These are phyloP conservation scores for Perdita meconis DNA, from an alignment of 2,888 invertebrate species.

Conservation along the genomic window DNA sequence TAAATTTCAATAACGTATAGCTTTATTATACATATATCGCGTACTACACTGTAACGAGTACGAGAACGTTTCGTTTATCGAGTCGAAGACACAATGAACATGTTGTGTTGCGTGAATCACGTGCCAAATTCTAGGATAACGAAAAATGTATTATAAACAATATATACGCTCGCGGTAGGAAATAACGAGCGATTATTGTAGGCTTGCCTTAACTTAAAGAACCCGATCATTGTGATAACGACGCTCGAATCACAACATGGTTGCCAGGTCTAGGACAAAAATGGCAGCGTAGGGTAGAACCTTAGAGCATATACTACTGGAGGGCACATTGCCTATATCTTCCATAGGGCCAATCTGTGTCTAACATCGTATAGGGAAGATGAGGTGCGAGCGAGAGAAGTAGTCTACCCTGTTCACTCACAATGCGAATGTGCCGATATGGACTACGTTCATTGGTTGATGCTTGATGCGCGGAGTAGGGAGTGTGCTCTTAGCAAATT, in stretches of 20 bases:
- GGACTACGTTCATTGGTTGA: too few species aligned
- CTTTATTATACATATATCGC: conserved; percentile 41
- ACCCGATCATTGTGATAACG: conserved; percentile 58
- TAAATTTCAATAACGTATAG: conserved; percentile 28
- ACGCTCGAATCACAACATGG: conserved; percentile 7
- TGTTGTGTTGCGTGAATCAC: conserved; percentile 82
- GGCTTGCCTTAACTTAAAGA: conserved; percentile 65
- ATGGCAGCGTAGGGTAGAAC: too few species aligned
- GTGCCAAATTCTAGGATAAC: conserved; percentile 82
- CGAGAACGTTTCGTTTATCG: conserved; percentile 40
- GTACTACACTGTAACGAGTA: conserved; percentile 38
- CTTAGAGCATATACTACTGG: too few species aligned
- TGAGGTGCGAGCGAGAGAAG: too few species aligned
- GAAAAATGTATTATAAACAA: conserved; percentile 36
- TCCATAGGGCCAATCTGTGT: too few species aligned
- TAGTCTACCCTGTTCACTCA: too few species aligned
- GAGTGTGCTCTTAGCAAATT: too few species aligned
- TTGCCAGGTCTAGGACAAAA: too few species aligned
- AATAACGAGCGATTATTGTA: conserved; percentile 56
- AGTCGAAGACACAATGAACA: conserved; percentile 67
- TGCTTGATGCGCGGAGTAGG: too few species aligned
- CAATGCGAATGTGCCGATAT: too few species aligned
- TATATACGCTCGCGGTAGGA: conserved; percentile 24
- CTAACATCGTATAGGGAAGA: too few species aligned
- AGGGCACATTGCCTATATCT: too few species aligned